Evolutionary conservation across 2,113 vertebrate genomes (phyloP).

Genomic region (Sitta europaea): DNA sequence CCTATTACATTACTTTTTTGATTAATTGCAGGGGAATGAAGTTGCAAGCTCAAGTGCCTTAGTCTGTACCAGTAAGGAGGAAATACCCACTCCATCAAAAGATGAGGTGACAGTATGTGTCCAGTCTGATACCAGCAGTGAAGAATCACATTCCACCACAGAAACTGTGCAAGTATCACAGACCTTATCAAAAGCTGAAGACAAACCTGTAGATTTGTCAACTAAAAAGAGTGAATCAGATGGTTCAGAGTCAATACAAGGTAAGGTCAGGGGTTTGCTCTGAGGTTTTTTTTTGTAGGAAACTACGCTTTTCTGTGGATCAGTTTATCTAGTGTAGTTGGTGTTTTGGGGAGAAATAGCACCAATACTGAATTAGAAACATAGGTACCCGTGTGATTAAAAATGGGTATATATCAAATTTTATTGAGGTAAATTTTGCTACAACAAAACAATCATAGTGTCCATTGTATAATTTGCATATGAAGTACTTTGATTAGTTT

Average conservation of each 20-base stretch:
- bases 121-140: neutral
- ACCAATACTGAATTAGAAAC: neutral
- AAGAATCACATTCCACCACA: conserved; percentile 45
- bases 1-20: neutral
- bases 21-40: conserved; percentile 43
- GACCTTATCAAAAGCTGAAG: conserved; percentile 10
- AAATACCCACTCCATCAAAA: neutral
- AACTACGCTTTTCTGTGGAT: neutral
- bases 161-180: neutral
- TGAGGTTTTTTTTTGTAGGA: neutral
- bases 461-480: neutral
- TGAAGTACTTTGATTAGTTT: neutral
- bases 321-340: neutral
- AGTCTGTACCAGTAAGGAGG: neutral
- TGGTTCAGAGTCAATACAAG: conserved; percentile 57
- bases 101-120: neutral
- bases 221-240: conserved; percentile 76
- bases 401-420: neutral
- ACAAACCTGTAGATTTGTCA: conserved; percentile 87
- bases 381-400: neutral
- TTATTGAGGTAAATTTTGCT: neutral
- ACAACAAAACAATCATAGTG: neutral
- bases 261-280: conserved; percentile 14
- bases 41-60: conserved; percentile 14
- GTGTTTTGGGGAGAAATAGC: neutral